phyloP scores from a whole-genome alignment of 2,113 vertebrate species.

The Conger conger region DNA sequence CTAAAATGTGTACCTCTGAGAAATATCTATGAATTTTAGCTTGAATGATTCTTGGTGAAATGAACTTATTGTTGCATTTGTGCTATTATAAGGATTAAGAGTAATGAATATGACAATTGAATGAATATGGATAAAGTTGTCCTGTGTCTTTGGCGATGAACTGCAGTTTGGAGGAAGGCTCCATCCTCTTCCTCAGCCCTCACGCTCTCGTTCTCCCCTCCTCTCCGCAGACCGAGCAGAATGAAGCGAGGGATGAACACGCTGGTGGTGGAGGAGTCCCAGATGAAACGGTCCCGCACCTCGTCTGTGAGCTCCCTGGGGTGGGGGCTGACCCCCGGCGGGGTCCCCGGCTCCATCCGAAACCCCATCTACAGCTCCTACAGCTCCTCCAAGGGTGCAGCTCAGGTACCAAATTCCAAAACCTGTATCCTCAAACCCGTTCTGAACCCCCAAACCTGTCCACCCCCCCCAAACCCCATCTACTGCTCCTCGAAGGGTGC shows the following conservation, averaged over 20 bases:
- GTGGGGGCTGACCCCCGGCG: conserved; percentile 60
- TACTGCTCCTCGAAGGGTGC: too few species aligned
- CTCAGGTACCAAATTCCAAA: conserved; percentile 70
- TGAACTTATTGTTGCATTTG: too few species aligned
- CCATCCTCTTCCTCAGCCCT: background rate
- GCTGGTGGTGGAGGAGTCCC: conserved; percentile 72
- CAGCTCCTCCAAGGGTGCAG: conserved; percentile 79
- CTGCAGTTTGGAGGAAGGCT: background rate
- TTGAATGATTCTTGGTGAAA: too few species aligned
- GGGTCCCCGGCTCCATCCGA: conserved; percentile 75
- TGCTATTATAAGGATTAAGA: too few species aligned
- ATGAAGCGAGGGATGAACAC: conserved; percentile 78
- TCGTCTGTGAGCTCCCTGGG: conserved; percentile 82
- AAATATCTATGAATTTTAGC: too few species aligned
- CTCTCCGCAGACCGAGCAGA: conserved; percentile 73
- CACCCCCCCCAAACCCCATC: too few species aligned
- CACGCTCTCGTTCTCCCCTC: background rate
- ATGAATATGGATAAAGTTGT: background rate
- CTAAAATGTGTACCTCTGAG: too few species aligned
- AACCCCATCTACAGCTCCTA: conserved; percentile 93
- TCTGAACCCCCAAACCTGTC: too few species aligned
- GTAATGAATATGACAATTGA: background rate
- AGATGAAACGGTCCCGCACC: conserved; percentile 83
- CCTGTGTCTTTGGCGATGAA: background rate
- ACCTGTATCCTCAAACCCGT: too few species aligned